Evolutionary conservation across 2,888 invertebrate genomes (phyloP), one percentile per base, ranked within the genome.

Genomic region (Cylloceria caligata): DNA sequence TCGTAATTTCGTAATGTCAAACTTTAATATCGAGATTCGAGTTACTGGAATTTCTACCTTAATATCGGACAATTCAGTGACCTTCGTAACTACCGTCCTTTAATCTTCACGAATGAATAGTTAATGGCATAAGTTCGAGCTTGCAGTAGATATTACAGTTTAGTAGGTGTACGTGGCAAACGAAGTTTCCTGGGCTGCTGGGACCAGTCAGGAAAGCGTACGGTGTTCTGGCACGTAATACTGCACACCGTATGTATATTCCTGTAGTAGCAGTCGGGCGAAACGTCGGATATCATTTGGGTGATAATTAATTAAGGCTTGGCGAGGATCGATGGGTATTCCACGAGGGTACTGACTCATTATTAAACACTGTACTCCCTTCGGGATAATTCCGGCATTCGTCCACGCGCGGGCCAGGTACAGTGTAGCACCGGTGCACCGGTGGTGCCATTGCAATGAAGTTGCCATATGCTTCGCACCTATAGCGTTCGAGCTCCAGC

Each of bases 271-370:
- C 34, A 62, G 42, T 49, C 65, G 77, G 67, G 74, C 55, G 74
- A 84, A 84, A 86, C 81, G 84, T 83, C 75, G 76, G 83, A 83
- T 84, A 86, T 86, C 83, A 84, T 85, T 85, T 85, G 81, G 83
- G 68, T 75, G 87, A 87, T 89, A 91, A 91, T 90, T 91, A 91
- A 91, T 90, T 89, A 90, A 85, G 84, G 80, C 84, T 80, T 75
- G 81, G 79, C 75, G 69, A 87, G 84, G 88, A 90, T 90, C 89
- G 88, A 91, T 90, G 88, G 84, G 34, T 86, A 79, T 87, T 87
- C 87, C 88, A 77, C 47, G 87, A 80, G 87, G 81, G 84, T 76
- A 85, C 83, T 86, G 86, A 85, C 86, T 88, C 89, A 89, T 91
- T 90, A 91, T 89, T 90, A 89, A 90, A 89, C 88, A 87, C 81